Evolutionary conservation across 2,113 vertebrate genomes (phyloP).

Genomic region (Chrysochloris asiatica): DNA sequence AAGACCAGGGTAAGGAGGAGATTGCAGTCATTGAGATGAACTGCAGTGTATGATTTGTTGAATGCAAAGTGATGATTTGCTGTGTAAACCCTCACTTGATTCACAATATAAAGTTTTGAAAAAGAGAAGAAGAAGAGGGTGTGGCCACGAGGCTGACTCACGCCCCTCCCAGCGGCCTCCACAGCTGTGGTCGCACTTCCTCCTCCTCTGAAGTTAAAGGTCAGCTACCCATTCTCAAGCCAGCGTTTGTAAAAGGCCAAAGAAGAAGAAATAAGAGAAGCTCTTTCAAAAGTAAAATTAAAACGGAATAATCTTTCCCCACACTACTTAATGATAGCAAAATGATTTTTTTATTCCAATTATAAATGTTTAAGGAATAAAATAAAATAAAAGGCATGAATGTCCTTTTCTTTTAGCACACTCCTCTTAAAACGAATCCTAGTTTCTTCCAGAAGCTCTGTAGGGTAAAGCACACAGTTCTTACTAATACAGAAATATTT

Average conservation of each 20-base stretch:
- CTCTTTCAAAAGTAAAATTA: background rate
- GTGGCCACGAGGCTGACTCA: too few species aligned
- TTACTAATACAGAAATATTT: slow-evolving; percentile 1
- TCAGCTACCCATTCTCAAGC: slow-evolving; percentile 40
- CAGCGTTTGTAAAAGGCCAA: slow-evolving; percentile 2
- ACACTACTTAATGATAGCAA: slow-evolving; percentile 31
- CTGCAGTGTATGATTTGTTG: too few species aligned
- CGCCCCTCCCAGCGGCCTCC: background rate
- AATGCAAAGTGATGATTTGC: too few species aligned
- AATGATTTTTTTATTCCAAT: slow-evolving; percentile 40
- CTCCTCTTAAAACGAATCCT: slow-evolving; percentile 45
- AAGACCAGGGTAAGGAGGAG: too few species aligned
- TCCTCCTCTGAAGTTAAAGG: slow-evolving; percentile 56
- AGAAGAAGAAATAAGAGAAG: background rate
- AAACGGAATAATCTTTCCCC: slow-evolving; percentile 11
- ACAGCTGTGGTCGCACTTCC: background rate
- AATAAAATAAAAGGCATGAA: slow-evolving; percentile 46
- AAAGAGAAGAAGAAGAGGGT: background rate
- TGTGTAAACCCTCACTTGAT: too few species aligned
- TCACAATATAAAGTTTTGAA: too few species aligned
- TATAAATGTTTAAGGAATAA: slow-evolving; percentile 13
- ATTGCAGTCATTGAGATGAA: too few species aligned
- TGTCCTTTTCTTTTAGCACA: background rate
- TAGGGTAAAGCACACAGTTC: background rate
- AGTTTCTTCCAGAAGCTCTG: slow-evolving; percentile 48